These are phyloP conservation scores for Sapajus apella DNA, from an alignment of 2,113 vertebrate species.

Conservation along the genomic window DNA sequence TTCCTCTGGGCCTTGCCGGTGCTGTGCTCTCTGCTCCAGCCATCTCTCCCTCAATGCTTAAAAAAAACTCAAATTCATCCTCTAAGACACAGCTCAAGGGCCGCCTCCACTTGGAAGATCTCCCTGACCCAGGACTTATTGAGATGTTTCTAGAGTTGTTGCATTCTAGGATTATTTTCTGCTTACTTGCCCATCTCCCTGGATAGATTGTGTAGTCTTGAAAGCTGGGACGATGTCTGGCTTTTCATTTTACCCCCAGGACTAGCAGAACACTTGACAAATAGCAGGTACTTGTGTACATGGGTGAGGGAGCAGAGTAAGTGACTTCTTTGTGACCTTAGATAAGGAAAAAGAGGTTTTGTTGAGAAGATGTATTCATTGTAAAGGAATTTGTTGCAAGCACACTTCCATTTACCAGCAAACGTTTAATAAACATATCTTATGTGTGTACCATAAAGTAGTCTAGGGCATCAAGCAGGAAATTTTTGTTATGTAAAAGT, in stretches of 20 bases:
- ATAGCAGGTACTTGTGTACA: fast-evolving
- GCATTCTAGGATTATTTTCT: background rate
- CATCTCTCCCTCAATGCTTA: background rate
- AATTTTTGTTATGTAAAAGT: too few species aligned
- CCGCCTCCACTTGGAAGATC: background rate
- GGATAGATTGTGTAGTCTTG: fast-evolving
- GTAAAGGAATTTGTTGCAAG: background rate
- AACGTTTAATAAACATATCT: background rate
- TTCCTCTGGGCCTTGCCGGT: background rate
- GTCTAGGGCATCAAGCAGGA: fast-evolving
- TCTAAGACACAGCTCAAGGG: background rate
- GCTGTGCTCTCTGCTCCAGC: fast-evolving
- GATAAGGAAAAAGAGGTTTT: background rate
- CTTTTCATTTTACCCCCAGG: fast-evolving
- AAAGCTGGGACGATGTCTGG: background rate
- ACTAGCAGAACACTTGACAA: background rate
- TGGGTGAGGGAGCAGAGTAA: background rate
- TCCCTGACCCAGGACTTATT: background rate
- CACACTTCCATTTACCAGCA: background rate
- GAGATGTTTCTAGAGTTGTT: background rate
- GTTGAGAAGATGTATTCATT: background rate
- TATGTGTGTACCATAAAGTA: background rate
- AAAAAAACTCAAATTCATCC: background rate
- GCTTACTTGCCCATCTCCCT: too few species aligned
- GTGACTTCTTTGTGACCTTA: background rate